Conservation (phyloP, 1,140 invertebrate species). For the Geopemphigus sp. region DNA sequence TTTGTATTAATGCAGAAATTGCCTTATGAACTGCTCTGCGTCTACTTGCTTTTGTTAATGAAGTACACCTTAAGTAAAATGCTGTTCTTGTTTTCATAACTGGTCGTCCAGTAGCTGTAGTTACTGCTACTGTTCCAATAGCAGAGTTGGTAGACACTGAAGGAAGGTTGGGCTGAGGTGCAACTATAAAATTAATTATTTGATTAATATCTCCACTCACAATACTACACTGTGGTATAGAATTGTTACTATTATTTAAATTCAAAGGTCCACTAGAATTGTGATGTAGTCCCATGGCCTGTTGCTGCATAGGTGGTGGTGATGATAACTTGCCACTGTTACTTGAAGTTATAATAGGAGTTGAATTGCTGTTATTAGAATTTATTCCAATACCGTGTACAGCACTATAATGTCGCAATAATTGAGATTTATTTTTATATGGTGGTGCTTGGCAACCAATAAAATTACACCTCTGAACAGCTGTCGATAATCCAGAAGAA, state of each 20-base stretch:
- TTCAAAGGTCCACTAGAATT: slow-evolving; percentile 26
- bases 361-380: slow-evolving; percentile 9
- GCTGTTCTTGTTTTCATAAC: slow-evolving; percentile 96
- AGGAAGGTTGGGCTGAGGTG: slow-evolving; percentile 17
- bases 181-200: slow-evolving; percentile 16
- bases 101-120: slow-evolving; percentile 76
- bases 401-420: slow-evolving; percentile 87
- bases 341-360: background rate
- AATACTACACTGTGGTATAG: background rate
- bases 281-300: background rate
- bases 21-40: slow-evolving; percentile 54
- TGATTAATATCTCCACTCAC: background rate
- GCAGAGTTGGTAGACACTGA: background rate
- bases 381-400: slow-evolving; percentile 70
- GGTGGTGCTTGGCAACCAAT: slow-evolving; percentile 84
- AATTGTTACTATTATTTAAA: slow-evolving; percentile 1
- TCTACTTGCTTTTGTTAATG: slow-evolving; percentile 81
- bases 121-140: slow-evolving; percentile 55
- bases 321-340: background rate
- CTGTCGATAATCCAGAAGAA: background rate
- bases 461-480: slow-evolving; percentile 77
- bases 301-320: background rate
- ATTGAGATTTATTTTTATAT: slow-evolving; percentile 88
- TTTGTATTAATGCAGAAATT: background rate
- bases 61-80: slow-evolving; percentile 88